phyloP scores from a whole-genome alignment of 2,888 invertebrate species.

The Rhagium mordax region DNA sequence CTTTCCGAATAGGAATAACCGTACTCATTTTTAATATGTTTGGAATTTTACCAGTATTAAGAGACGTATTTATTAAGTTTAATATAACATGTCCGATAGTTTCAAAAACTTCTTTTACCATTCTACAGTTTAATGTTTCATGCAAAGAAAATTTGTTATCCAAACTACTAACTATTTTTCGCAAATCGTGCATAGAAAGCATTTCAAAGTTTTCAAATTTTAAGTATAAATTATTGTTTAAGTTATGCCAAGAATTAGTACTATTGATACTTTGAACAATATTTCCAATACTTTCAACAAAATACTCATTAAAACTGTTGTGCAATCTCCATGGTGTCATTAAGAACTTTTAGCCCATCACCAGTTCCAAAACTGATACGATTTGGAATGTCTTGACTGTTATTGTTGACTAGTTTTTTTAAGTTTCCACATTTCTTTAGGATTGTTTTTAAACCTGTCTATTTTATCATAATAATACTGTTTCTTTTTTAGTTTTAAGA shows the following conservation, averaged over 20 bases:
- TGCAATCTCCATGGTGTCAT: neutral
- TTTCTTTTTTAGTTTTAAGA: constrained; percentile 7
- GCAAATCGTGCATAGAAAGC: constrained; percentile 34
- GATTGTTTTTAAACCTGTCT: neutral
- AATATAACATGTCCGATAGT: constrained; percentile 5
- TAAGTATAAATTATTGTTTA: no score
- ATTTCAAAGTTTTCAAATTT: constrained; percentile 28
- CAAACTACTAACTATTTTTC: constrained; percentile 8
- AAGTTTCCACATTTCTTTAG: neutral
- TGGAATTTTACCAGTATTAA: no score
- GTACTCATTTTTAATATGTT: no score
- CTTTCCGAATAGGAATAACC: no score
- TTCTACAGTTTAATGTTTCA: neutral
- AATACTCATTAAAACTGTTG: no score
- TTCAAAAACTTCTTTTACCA: constrained; percentile 11
- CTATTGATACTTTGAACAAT: constrained; percentile 6
- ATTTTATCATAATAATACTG: constrained; percentile 18
- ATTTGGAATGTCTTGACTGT: no score
- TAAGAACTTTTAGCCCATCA: no score
- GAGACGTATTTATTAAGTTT: no score
- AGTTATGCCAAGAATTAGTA: constrained; percentile 1
- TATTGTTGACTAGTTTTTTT: constrained; percentile 1
- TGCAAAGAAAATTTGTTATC: neutral
- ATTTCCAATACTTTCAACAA: constrained; percentile 13
- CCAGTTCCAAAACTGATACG: no score